Evolutionary conservation across 2,888 invertebrate species (phyloP), one percentile per base, ranked within the genome.

Genomic region (Catocala nupta): DNA sequence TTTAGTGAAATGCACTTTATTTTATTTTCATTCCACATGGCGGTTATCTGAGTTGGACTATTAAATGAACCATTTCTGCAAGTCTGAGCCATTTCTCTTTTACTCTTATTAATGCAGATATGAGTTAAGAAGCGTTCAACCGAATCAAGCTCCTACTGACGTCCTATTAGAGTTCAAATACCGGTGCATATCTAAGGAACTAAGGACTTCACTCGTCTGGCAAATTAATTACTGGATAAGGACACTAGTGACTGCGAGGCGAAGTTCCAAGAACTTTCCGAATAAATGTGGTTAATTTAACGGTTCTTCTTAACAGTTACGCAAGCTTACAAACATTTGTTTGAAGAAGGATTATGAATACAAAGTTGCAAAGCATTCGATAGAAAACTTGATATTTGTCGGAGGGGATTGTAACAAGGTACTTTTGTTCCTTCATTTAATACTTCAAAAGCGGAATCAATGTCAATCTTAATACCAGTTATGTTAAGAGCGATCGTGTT

Each of bases 211-310:
- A 63, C 60, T 75, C 67, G 55, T 55, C 59, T 71, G 62, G 65
- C 65, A 68, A 77, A 76, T 81, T 83, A 83, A 87, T 86, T 84
- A 85, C 80, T 77, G 79, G 78, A 78, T 82, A 80, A 83, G 82
- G 81, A 82, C 80, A 81, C 85, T 86, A 81, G 72, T 82, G 78
- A 63, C 77, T 77, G 78, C 78, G 73, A 63, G 75, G 79, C 81
- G 74, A 87, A 87, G 80, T 90, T 90, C 86, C 75, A 60, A 84
- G 87, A 90, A 91, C 81, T 87, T 90, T 84, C 80, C 78, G 81
- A 88, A 87, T 86, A 84, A 88, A 87, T 88, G 88, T 89, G 84
- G 84, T 88, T 90, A 88, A 89, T 89, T 87, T 87, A 88, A 88
- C 85, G 84, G 84, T 81, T 83, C 83, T 83, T 81, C 81, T 75